Conservation (phyloP, 2,113 vertebrate genomes). For the Marcusenius ussheri region DNA sequence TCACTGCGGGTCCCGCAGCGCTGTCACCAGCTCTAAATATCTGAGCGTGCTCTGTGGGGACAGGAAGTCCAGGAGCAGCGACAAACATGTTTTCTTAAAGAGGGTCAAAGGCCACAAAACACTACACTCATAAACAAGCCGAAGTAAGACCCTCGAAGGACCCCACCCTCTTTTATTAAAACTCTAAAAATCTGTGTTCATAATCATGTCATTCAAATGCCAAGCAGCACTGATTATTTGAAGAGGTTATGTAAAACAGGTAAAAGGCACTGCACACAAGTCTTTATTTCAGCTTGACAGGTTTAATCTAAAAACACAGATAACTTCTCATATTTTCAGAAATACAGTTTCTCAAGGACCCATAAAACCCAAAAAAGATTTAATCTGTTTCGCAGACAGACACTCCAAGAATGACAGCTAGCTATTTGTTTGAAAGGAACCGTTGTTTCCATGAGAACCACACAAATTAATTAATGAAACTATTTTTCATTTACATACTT, state of each 20-base stretch:
- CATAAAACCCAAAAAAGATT: not conserved
- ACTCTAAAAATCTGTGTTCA: not conserved
- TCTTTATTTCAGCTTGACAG: not conserved
- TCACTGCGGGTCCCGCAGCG: constrained; percentile 35
- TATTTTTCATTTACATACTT: not conserved
- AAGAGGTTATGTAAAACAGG: not conserved
- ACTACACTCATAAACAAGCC: constrained; percentile 7
- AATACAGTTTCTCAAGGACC: not conserved
- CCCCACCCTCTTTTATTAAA: not conserved
- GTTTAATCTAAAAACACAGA: not conserved
- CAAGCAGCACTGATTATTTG: not conserved
- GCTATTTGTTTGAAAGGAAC: not conserved
- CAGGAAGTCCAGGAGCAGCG: constrained; percentile 40
- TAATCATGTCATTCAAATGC: not conserved
- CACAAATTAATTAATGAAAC: not conserved
- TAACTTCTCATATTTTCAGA: not conserved
- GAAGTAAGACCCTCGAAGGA: not conserved
- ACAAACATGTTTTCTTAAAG: constrained; percentile 54
- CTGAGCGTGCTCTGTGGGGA: constrained; percentile 41
- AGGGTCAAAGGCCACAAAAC: constrained; percentile 46
- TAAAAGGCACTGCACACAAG: not conserved
- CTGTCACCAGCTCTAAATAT: constrained; percentile 52
- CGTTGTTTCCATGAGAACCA: not conserved
- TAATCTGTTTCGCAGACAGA: not conserved
- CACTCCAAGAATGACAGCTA: not conserved